Conservation (phyloP, 2,113 vertebrate genomes). For the Psilopsiagon aymara region DNA sequence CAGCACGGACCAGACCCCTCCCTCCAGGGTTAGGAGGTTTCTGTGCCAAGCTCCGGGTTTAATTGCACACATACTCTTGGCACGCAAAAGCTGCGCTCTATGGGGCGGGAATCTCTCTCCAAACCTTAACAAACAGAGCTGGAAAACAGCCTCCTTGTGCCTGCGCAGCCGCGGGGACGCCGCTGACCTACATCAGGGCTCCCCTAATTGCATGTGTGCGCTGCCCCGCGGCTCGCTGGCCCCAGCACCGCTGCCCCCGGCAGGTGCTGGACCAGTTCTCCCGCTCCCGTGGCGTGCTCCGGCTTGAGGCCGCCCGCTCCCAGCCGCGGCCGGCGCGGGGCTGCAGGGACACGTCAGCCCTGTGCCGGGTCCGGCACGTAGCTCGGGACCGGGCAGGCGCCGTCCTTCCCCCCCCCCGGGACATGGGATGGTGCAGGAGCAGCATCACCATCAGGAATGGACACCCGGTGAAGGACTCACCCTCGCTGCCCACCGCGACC, state of each 20-base stretch:
- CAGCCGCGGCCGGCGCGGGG: fast-evolving
- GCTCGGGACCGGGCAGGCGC: background rate
- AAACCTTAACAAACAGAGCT: background rate
- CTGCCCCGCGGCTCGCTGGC: background rate
- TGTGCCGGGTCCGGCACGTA: fast-evolving
- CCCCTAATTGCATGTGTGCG: background rate
- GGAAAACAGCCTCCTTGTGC: background rate
- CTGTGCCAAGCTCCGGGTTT: background rate
- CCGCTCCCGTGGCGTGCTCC: background rate
- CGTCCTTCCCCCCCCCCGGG: background rate
- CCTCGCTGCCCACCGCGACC: background rate
- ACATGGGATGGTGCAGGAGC: fast-evolving
- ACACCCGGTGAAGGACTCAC: background rate
- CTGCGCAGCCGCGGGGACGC: background rate
- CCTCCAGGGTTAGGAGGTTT: background rate
- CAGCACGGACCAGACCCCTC: background rate
- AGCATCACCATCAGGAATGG: fast-evolving
- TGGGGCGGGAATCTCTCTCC: background rate
- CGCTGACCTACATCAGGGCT: background rate
- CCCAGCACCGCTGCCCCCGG: background rate
- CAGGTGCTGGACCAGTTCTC: background rate
- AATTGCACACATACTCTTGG: fast-evolving
- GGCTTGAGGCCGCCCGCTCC: background rate
- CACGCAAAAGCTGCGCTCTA: fast-evolving
- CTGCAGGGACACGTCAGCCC: background rate